Percentiles rank a stretch among this genome's conserved stretches.
Conservation (phyloP, 53 echinoderm and acorn worm species). For the Luidia sarsii region DNA sequence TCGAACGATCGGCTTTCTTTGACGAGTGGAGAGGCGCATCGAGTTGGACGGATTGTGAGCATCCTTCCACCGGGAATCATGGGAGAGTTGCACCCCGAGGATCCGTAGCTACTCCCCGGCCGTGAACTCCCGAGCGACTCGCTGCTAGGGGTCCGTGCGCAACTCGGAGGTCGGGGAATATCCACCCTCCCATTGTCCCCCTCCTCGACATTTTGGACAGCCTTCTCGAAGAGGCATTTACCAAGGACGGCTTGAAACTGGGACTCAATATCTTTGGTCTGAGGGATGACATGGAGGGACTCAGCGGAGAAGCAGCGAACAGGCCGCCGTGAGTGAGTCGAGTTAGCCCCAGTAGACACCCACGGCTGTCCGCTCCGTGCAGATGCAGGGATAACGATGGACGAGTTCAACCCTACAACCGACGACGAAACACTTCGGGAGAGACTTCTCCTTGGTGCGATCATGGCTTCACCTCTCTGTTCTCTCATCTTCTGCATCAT, state of each 20-base stretch:
- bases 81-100: constrained; percentile 29
- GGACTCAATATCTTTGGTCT: constrained; percentile 77
- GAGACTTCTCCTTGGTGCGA: constrained; percentile 14
- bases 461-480: too few species aligned
- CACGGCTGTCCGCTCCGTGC: constrained; percentile 1
- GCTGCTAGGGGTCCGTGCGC: too few species aligned
- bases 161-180: not conserved
- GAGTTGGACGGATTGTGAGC: constrained; percentile 70
- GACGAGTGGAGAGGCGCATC: constrained; percentile 77
- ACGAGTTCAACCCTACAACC: not conserved
- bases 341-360: not conserved
- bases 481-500: too few species aligned
- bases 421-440: constrained; percentile 20
- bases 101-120: constrained; percentile 17
- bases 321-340: not conserved
- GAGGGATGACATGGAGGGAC: constrained; percentile 36
- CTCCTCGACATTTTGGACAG: constrained; percentile 74
- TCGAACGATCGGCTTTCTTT: constrained; percentile 73
- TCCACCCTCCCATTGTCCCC: not conserved
- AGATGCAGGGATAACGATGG: not conserved
- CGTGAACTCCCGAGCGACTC: constrained; percentile 27
- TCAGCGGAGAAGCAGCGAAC: constrained; percentile 54
- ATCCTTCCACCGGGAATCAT: constrained; percentile 54
- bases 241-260: constrained; percentile 91
- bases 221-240: constrained; percentile 85